A percentile compares a stretch with the other conserved stretches of the same genome.
phyloP scores from a whole-genome alignment of 64 coral and sea anemone species.

The Catalaphyllia jardinei region DNA sequence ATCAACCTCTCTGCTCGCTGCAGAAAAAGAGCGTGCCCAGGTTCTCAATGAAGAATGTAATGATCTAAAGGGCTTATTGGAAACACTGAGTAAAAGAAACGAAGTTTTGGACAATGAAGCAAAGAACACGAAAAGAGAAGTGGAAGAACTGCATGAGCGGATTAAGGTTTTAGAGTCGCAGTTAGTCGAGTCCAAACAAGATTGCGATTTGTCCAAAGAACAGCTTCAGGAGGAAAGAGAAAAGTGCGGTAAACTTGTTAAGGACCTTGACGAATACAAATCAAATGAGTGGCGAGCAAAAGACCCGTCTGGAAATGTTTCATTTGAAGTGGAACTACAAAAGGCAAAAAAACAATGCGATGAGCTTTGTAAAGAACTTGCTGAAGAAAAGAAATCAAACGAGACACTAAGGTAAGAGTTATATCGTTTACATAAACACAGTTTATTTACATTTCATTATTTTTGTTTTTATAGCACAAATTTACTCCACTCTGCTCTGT shows the following conservation, averaged over 20 bases:
- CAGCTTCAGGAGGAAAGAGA: background rate
- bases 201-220: background rate
- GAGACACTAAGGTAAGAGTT: conserved; percentile 10
- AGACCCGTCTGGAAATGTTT: background rate
- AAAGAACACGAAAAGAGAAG: background rate
- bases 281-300: background rate
- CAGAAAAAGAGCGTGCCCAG: background rate
- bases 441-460: background rate
- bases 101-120: background rate
- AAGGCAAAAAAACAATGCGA: conserved; percentile 21
- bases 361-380: conserved; percentile 18
- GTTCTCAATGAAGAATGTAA: background rate
- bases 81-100: background rate
- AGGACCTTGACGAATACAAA: conserved; percentile 2
- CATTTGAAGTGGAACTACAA: conserved; percentile 35
- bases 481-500: too few species aligned
- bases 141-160: background rate
- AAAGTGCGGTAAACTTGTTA: background rate
- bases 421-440: background rate
- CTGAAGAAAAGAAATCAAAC: conserved; percentile 21
- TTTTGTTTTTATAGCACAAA: too few species aligned
- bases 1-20: background rate
- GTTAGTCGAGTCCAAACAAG: conserved; percentile 11
- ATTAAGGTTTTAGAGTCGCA: background rate
- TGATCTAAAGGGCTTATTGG: background rate